These are phyloP conservation scores for Ptychochromis oligacanthus DNA, from an alignment of 2,113 vertebrate species.

Conservation along the genomic window DNA sequence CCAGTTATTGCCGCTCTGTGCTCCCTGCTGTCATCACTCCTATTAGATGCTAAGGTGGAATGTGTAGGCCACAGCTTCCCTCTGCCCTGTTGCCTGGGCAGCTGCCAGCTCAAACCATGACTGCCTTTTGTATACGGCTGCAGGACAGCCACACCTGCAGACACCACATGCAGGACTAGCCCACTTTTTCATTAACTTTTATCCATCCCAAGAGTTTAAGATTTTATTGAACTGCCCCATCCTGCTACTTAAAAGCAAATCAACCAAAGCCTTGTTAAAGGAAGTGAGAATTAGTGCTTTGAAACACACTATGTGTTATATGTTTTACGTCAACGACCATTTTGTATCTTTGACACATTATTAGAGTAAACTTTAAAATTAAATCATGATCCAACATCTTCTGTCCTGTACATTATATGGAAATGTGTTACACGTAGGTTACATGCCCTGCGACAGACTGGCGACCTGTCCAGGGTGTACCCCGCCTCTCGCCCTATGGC, in stretches of 20 bases:
- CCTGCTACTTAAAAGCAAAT: slow-evolving; percentile 4
- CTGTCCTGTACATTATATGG: neutral
- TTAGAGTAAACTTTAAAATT: neutral
- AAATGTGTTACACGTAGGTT: neutral
- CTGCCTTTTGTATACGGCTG: slow-evolving; percentile 34
- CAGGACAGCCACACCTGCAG: slow-evolving; percentile 54
- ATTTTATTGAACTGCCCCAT: neutral
- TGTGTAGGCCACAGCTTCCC: slow-evolving; percentile 52
- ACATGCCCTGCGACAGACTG: no score
- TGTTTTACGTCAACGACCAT: neutral
- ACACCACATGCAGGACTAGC: neutral
- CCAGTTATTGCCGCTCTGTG: slow-evolving; percentile 32
- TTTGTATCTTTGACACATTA: neutral
- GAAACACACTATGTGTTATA: neutral
- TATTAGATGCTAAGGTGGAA: slow-evolving; percentile 66
- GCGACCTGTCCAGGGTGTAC: no score
- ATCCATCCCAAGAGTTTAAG: neutral
- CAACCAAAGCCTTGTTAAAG: neutral
- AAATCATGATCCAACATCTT: neutral
- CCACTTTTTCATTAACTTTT: neutral
- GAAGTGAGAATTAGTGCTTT: neutral
- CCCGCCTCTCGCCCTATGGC: no score
- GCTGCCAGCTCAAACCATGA: slow-evolving; percentile 47
- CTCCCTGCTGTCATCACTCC: slow-evolving; percentile 67
- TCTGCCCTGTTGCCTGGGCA: slow-evolving; percentile 15